Base-by-base conservation (phyloP, 2,888 invertebrate genomes). In the Standfussiana lucernea region DNA sequence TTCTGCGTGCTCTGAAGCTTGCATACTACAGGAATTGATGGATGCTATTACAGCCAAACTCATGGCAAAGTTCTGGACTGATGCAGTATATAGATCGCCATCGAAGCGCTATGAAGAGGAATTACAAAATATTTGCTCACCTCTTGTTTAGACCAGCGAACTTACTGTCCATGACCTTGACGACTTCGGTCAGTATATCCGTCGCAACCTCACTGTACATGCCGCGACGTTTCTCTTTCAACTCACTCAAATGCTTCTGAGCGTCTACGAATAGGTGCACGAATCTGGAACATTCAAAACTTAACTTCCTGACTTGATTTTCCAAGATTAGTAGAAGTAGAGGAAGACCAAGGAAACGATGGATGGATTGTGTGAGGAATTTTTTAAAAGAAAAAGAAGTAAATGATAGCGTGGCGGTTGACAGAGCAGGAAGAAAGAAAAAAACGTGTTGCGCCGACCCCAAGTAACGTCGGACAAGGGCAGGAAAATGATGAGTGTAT, bases 251-350 rank as follows among this genome's bases (percentile, higher is more conserved):
- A 0, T 90, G 86, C 50, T 86, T 89, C 73, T 93, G 93, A 0
- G 89, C 86, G 0, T 92, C 90, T 77, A 94, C 90, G 74, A 94
- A 92, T 79, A 94, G 84, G 45, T 90, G 87, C 5, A 92, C 87
- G 67, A 94, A 91, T 66, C 95, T 94, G 80, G 0, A 37, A 37
- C 42, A 42, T 11, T 42, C 4, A 42, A 42, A 42, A 42, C 42
- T 13, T 42, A 42, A 42, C 11, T 42, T 42, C 11, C 42, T 42
- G 42, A 42, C 42, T 42, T 42, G 42, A 13, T 42, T 42, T 13
- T 10, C 42, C 42, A 35, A 35, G 21, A 28, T 11, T 10, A 5
- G 37, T 37, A 45, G 15, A 40, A n/a, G n/a, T 1, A 45, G 28
- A 28, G 40, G n/a, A n/a, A 56, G 56, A 13, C 28, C 28, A 56